These are phyloP conservation scores for Phalloptychus januarius DNA, from an alignment of 2,797 vertebrate species.

Conservation along the genomic window DNA sequence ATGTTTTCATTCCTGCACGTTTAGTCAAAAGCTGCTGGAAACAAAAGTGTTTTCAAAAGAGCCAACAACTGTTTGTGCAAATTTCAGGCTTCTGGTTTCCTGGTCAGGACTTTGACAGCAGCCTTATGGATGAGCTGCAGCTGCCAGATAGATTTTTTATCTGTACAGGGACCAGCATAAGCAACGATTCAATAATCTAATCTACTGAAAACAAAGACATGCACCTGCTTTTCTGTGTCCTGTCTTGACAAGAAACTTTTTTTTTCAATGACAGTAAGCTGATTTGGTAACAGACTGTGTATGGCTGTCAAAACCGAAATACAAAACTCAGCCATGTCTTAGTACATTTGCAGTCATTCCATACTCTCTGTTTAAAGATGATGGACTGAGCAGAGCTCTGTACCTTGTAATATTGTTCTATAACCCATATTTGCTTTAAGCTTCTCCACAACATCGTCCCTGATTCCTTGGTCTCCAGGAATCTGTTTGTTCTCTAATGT, in stretches of 20 bases:
- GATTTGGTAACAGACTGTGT: not conserved
- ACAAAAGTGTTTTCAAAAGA: not conserved
- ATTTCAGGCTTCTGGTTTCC: not conserved
- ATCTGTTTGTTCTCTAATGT: not conserved
- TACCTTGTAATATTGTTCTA: not conserved
- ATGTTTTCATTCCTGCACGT: not conserved
- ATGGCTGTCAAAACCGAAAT: slow-evolving; percentile 3
- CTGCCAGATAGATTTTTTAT: not conserved
- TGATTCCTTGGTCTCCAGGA: not conserved
- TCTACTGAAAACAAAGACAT: not conserved
- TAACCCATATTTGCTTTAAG: not conserved
- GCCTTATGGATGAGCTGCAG: not conserved
- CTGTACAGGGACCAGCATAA: not conserved
- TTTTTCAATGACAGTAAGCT: not conserved
- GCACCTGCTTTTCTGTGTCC: not conserved
- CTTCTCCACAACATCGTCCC: not conserved
- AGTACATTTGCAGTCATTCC: not conserved
- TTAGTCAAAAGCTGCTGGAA: not conserved
- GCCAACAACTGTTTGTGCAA: not conserved
- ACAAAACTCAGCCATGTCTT: not conserved
- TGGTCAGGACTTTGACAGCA: not conserved
- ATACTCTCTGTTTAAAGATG: not conserved
- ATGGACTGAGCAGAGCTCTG: not conserved
- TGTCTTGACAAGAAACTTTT: not conserved
- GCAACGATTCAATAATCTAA: not conserved